Evolutionary conservation across 2,888 invertebrate genomes (phyloP), one percentile per base, ranked within the genome.

Genomic region (Agrochola circellaris): DNA sequence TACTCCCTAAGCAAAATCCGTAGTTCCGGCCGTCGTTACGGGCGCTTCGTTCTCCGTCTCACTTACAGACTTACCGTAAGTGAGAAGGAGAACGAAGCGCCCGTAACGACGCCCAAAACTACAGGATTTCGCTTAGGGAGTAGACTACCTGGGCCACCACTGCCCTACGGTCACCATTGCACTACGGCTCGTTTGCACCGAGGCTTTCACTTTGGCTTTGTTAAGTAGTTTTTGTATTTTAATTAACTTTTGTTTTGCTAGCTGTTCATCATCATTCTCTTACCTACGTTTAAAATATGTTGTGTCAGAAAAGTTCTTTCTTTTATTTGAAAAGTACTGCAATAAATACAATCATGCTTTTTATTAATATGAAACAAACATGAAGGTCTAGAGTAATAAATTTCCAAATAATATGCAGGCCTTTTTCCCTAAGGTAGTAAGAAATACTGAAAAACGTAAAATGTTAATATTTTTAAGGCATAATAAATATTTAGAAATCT

Each of bases 401-500:
- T 74, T 68, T n/a, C 11, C 58, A 79, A 72, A 65, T 62, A 61
- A 84, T 64, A n/a, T 80, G 42, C 56, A 48, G 2, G 20, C 13
- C 7, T 5, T 71, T 79, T 69, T 69, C 85, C 81, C 65, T 48
- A 26, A 70, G 74, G 81, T 20, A 38, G 30, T n/a, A 54, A 54
- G 38, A 54, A 58, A 56, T 11, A 65, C 26, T 61, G 56, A 58
- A 84, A 80, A 70, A 75, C 45, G 38, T 73, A 66, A 75, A 75
- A 81, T 81, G 34, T 8, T 72, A 75, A 75, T 80, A 73, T 84
- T 73, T 75, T 75, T 56, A 68, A 67, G 20, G 58, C 20, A 67
- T 58, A 73, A 81, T 84, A 84, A 73, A 76, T 83, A 84, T 83
- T 75, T 61, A 70, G 45, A 84, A 81, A 68, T 67, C 69, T 67